phyloP scores from a whole-genome alignment of 2,113 vertebrate genomes.

The Daboia siamensis region DNA sequence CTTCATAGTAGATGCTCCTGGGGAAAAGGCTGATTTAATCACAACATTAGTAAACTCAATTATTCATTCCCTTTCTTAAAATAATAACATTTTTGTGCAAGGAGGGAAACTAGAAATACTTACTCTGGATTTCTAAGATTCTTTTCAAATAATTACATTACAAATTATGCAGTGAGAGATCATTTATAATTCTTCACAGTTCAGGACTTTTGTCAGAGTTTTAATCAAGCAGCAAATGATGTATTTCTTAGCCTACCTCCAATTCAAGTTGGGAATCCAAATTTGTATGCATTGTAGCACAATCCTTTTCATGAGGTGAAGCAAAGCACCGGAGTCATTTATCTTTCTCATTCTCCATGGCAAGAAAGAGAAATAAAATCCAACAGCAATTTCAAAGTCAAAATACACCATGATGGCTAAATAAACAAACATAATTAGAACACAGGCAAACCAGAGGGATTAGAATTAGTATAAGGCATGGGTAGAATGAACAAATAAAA shows the following conservation, averaged over 20 bases:
- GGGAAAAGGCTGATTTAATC: conserved; percentile 42
- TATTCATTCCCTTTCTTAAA: conserved; percentile 49
- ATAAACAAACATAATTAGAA: conserved; percentile 49
- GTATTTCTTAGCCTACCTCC: conserved; percentile 40
- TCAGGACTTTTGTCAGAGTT: conserved; percentile 50
- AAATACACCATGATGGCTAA: conserved; percentile 30
- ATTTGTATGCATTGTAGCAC: conserved; percentile 32
- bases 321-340: conserved; percentile 35
- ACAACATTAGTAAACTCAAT: conserved; percentile 39
- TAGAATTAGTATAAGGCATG: conserved; percentile 56
- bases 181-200: conserved; percentile 54
- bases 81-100: conserved; percentile 28
- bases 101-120: conserved; percentile 35
- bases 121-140: conserved; percentile 38
- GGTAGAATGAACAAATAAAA: conserved; percentile 49
- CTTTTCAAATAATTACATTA: conserved; percentile 60
- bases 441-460: conserved; percentile 23
- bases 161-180: conserved; percentile 48
- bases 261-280: conserved; percentile 34
- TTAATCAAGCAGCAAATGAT: conserved; percentile 58
- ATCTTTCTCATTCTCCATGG: conserved; percentile 23
- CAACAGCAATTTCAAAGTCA: conserved; percentile 8
- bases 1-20: conserved; percentile 21
- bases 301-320: conserved; percentile 47
- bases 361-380: conserved; percentile 11